Evolutionary conservation across 2,888 invertebrate genomes (phyloP).

Genomic region (Drosophila trichaetosa): DNA sequence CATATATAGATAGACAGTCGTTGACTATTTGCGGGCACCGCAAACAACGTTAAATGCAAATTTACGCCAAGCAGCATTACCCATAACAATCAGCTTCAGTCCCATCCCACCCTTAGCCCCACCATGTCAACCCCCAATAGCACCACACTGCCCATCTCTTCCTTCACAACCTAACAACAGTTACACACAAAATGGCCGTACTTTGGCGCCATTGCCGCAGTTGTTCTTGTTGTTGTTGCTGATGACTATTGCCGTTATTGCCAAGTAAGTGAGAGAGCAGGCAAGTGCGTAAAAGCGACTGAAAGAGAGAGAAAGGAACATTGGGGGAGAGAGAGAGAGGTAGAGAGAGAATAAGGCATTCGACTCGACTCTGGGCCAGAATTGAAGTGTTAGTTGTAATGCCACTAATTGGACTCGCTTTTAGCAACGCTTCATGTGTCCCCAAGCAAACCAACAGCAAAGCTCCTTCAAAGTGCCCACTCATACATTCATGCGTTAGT

Average conservation of each 20-base stretch:
- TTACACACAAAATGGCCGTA: slow-evolving; percentile 76
- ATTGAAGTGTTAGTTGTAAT: slow-evolving; percentile 82
- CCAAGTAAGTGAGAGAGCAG: slow-evolving; percentile 39
- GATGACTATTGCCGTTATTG: slow-evolving; percentile 80
- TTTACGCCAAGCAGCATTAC: slow-evolving; percentile 65
- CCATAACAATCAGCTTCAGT: slow-evolving; percentile 19
- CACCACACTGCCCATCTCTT: neutral
- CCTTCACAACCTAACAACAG: slow-evolving; percentile 37
- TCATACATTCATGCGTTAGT: slow-evolving; percentile 26
- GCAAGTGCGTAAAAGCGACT: slow-evolving; percentile 17
- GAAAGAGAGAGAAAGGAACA: neutral
- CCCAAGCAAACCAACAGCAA: slow-evolving; percentile 54
- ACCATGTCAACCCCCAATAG: neutral
- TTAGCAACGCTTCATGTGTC: slow-evolving; percentile 72
- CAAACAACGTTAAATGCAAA: slow-evolving; percentile 82
- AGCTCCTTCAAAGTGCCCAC: slow-evolving; percentile 59
- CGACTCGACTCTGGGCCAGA: slow-evolving; percentile 51
- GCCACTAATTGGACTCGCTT: slow-evolving; percentile 82
- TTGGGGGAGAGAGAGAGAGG: neutral
- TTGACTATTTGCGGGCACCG: slow-evolving; percentile 77
- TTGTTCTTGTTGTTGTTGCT: slow-evolving; percentile 36
- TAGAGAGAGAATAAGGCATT: slow-evolving; percentile 2
- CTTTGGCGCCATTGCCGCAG: slow-evolving; percentile 76
- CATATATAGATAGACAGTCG: slow-evolving; percentile 37
- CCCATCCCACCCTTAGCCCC: neutral